Evolutionary conservation across 2,113 vertebrate species (phyloP), one percentile per base, ranked within the genome.

Genomic region (Platysteira castanea): DNA sequence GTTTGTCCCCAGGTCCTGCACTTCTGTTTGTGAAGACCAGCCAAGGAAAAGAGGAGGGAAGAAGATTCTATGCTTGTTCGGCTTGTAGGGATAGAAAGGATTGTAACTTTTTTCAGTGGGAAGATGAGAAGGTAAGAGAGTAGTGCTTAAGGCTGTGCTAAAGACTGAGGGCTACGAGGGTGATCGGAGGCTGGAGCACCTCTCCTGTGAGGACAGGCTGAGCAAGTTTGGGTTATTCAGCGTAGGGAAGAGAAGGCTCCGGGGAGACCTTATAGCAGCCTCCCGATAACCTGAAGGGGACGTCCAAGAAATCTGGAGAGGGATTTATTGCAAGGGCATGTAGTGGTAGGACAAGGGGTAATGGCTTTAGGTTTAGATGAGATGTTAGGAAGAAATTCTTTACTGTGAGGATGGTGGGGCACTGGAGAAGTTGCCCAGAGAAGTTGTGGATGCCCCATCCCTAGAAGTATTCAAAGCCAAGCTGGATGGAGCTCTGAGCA

Each of bases 71-170:
- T 49, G 99, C 99, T 12, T 99, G 99, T 77, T 99, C 99, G 2
- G 99, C 99, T 54, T 99, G 99, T 86, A 98, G 99, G 78, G 99
- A 99, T 95, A 98, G 99, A 89, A 99, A 98, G 94, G 99, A 99
- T 39, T 99, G 99, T 94, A 98, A 92, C 68, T 99, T 99, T 68
- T 99, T 99, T 90, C 99, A 99, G 68, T 99, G 99, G 99, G 99
- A 99, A 90, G 98, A 99, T 94, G 99, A 99, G 76, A 99, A 99
- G 98, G 99, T 99, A 97, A 73, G 90, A 71, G 39, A 33, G n/a
- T 12, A 0, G 8, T 49, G 8, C 61, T 23, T 47, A 41, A 31
- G 16, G 3, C n/a, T 59, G 0, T 31, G 23, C 10, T 35, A 7
- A 39, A 41, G 39, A 5, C 16, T 59, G 11, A n/a, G 46, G 30